Base-by-base conservation (phyloP, 2,888 invertebrate species). In the Apodemia mormo region DNA sequence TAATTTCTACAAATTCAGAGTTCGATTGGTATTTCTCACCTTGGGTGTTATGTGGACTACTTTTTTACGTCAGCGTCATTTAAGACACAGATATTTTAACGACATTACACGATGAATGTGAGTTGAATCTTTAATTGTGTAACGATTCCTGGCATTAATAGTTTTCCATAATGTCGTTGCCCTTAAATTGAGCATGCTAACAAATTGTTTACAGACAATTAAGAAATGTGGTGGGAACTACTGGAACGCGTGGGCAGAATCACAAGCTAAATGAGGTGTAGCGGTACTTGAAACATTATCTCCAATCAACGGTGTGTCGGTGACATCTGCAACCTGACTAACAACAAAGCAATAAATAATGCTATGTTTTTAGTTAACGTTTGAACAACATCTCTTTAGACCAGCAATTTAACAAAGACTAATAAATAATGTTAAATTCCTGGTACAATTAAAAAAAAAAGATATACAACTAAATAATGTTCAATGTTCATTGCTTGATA, bases 51-150 rank as follows among this genome's bases (percentile, higher is more conserved):
- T 67, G 64, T 68, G 70, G 81, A 77, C 78, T 77, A 81, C 85
- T 92, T 92, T 22, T 91, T 92, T 89, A 88, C 83, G 75, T 82
- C 85, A 79, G 86, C 89, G 89, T 89, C 84, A 82, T 90, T 90
- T 89, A 85, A 89, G 85, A 89, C 90, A 90, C 88, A 92, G 90
- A 89, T 91, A 93, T 93, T 93, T 93, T 93, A 92, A 92, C 90
- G 90, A 90, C 91, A 93, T 92, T 90, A 88, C 91, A 86, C 86
- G 85, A 85, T 82, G 85, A 86, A 90, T 87, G 93, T 85, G 89
- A 83, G 86, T 85, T 90, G 93, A 92, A 92, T 92, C 88, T 89
- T 86, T 91, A 92, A 93, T 89, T 85, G 87, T 76, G 78, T 82
- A 83, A 75, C 80, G 84, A 84, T 87, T 85, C 85, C 85, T 77